These are phyloP conservation scores for Mirza zaza DNA, from an alignment of 2,113 vertebrate species.

Conservation along the genomic window DNA sequence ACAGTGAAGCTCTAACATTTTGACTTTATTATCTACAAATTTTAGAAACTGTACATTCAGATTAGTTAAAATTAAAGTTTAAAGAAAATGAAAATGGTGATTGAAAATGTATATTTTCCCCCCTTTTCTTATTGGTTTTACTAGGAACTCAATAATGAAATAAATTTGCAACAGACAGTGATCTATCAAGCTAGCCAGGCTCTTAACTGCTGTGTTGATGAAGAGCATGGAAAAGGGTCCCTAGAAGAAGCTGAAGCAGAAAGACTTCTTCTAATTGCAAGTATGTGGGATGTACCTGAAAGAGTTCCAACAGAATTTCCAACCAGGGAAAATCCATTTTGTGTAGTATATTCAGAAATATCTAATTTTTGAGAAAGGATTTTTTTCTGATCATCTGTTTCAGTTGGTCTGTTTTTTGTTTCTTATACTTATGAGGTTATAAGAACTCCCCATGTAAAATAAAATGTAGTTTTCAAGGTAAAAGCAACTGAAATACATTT, in stretches of 20 bases:
- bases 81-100: not conserved
- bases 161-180: constrained; percentile 96
- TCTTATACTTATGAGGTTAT: not conserved
- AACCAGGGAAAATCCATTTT: not conserved
- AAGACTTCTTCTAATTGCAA: constrained; percentile 94
- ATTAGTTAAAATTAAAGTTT: constrained; percentile 20
- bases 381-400: not conserved
- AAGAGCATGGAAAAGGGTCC: constrained; percentile 96
- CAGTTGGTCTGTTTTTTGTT: not conserved
- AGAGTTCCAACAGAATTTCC: not conserved
- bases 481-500: not conserved
- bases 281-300: constrained; percentile 82
- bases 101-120: not conserved
- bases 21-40: not conserved
- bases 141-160: constrained; percentile 90
- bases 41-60: not conserved
- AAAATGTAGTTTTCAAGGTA: not conserved
- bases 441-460: not conserved
- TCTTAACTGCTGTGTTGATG: constrained; percentile 96
- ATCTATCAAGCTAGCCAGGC: constrained; percentile 98
- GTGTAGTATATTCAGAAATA: not conserved
- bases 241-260: constrained; percentile 97
- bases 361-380: not conserved
- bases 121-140: not conserved
- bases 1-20: not conserved